Percentiles rank a stretch among this genome's conserved stretches.
phyloP scores from a whole-genome alignment of 2,888 invertebrate genomes.

The Rhogogaster chlorosoma region DNA sequence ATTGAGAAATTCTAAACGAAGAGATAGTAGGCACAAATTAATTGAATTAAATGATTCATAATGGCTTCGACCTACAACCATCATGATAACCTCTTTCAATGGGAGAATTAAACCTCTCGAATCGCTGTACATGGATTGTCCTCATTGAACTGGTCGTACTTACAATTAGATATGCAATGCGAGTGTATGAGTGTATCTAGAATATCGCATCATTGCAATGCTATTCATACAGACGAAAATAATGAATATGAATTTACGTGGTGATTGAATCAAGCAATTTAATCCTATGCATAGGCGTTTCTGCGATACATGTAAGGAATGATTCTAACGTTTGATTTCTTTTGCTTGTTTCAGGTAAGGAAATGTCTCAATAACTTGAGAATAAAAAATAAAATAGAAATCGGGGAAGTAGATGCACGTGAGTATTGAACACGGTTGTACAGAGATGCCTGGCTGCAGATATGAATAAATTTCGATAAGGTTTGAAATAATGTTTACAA shows the following conservation, averaged over 20 bases:
- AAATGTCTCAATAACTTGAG: not conserved
- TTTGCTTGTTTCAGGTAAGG: constrained; percentile 37
- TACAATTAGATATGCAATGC: constrained; percentile 8
- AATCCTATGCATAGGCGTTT: not conserved
- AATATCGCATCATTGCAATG: not conserved
- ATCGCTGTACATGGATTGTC: constrained; percentile 2
- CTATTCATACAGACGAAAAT: not conserved
- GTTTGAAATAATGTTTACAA: not conserved
- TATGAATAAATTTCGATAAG: not conserved
- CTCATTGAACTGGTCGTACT: constrained; percentile 18
- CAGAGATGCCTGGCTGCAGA: not conserved
- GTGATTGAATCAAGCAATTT: not conserved
- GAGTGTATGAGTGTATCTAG: not conserved
- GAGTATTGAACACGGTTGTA: not conserved
- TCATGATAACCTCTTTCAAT: constrained; percentile 27
- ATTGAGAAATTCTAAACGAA: not conserved
- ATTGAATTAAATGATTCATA: constrained; percentile 31
- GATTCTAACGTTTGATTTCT: not conserved
- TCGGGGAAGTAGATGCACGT: not conserved
- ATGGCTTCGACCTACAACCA: constrained; percentile 8
- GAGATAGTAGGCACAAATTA: constrained; percentile 15
- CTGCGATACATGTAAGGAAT: not conserved
- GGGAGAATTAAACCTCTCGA: constrained; percentile 4
- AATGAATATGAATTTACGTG: not conserved
- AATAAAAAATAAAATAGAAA: not conserved